Percentiles rank a stretch among this genome's conserved stretches.
Evolutionary conservation across 1,140 invertebrate species (phyloP).

Genomic region (Lysiphlebus fabarum): DNA sequence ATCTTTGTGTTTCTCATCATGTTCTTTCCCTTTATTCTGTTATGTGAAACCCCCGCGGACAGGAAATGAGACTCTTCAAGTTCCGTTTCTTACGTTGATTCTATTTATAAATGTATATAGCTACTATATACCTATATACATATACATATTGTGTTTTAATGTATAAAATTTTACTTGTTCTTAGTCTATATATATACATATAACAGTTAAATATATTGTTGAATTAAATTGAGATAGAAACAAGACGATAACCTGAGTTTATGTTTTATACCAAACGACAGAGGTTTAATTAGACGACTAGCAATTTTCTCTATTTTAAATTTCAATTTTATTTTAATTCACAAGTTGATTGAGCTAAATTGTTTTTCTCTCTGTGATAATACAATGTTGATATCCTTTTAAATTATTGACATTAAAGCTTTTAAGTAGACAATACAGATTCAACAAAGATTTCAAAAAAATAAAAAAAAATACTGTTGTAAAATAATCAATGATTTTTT

Average conservation of each 20-base stretch:
- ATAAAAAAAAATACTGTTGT: no score
- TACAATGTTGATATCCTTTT: conserved; percentile 17
- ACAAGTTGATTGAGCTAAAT: conserved; percentile 57
- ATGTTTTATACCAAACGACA: conserved; percentile 45
- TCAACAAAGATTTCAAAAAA: no score
- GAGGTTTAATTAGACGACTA: conserved; percentile 55
- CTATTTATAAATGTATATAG: conserved; percentile 7
- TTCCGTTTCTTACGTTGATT: conserved; percentile 27
- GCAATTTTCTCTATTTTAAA: conserved; percentile 44
- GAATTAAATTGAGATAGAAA: conserved; percentile 39
- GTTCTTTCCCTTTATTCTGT: no score
- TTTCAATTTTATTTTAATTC: conserved; percentile 3
- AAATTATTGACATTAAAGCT: neutral
- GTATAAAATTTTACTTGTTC: conserved; percentile 2
- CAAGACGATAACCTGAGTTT: conserved; percentile 51
- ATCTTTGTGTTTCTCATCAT: no score
- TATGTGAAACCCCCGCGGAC: conserved; percentile 51
- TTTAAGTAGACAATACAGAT: neutral
- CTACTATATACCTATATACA: no score
- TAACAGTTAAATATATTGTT: conserved; percentile 16
- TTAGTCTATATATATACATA: neutral
- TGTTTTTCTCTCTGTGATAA: conserved; percentile 43
- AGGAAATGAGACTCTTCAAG: conserved; percentile 54
- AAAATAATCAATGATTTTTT: no score
- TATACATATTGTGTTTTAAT: no score